A percentile compares a stretch with the other conserved stretches of the same genome.
phyloP scores from a whole-genome alignment of 1,140 invertebrate genomes.

The Drosophila bocki region DNA sequence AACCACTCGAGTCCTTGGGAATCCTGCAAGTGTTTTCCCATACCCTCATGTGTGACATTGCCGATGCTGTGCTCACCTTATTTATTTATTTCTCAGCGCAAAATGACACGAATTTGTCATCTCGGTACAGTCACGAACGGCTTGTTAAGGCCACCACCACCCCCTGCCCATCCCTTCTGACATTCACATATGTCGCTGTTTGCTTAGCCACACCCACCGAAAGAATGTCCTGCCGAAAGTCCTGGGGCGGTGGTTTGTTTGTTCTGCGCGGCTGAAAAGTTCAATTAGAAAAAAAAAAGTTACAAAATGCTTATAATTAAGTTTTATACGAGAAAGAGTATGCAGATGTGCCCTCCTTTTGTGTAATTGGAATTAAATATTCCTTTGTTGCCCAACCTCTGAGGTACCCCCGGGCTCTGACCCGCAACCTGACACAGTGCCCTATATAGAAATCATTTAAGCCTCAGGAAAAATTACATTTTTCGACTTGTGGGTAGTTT shows the following conservation, averaged over 20 bases:
- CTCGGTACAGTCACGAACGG: conserved; percentile 54
- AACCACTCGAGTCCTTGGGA: conserved; percentile 63
- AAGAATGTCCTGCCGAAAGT: conserved; percentile 1
- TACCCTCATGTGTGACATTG: conserved; percentile 42
- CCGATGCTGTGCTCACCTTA: conserved; percentile 42
- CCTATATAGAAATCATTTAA: neutral
- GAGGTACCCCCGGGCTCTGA: conserved; percentile 40
- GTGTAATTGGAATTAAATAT: conserved; percentile 76
- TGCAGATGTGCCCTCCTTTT: conserved; percentile 61
- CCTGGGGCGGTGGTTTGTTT: conserved; percentile 59
- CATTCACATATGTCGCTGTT: conserved; percentile 72
- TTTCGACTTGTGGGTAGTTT: neutral
- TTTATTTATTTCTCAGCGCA: conserved; percentile 69
- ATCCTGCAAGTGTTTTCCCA: conserved; percentile 55
- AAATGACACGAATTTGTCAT: conserved; percentile 80
- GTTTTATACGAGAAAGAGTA: conserved; percentile 38
- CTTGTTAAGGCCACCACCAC: conserved; percentile 18
- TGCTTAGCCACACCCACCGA: conserved; percentile 58
- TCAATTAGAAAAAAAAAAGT: conserved; percentile 70
- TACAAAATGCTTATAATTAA: conserved; percentile 76
- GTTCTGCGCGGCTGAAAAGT: conserved; percentile 73
- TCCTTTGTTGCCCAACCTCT: conserved; percentile 48
- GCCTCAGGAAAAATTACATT: neutral
- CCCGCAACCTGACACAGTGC: conserved; percentile 57
- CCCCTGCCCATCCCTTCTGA: conserved; percentile 16